Percentiles rank a stretch among this genome's conserved stretches.
phyloP scores from a whole-genome alignment of 2,113 vertebrate genomes.

The Budorcas taxicolor region DNA sequence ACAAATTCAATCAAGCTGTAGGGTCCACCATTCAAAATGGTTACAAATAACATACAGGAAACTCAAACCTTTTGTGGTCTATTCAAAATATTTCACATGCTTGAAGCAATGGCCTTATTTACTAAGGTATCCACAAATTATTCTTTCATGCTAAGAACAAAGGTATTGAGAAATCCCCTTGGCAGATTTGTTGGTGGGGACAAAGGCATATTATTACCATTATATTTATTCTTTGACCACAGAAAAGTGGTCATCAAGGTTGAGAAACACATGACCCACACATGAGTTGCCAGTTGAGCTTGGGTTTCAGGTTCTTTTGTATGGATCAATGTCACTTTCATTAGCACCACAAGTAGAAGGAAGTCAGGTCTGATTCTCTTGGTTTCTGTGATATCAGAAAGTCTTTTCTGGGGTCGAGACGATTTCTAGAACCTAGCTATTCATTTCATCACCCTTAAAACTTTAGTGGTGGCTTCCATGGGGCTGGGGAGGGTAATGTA shows the following conservation, averaged over 20 bases:
- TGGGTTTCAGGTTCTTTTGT: not conserved
- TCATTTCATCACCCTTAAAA: not conserved
- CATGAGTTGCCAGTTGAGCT: not conserved
- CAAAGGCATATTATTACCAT: not conserved
- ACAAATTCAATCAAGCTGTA: constrained; percentile 38
- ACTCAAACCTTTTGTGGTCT: constrained; percentile 25
- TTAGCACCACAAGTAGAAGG: not conserved
- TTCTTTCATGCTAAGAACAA: constrained; percentile 25
- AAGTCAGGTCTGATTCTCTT: not conserved
- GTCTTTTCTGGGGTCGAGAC: not conserved
- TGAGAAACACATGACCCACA: not conserved
- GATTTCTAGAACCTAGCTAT: not conserved
- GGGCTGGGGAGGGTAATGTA: not conserved
- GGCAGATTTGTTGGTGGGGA: not conserved
- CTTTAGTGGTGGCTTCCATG: not conserved
- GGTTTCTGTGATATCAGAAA: not conserved
- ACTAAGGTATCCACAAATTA: not conserved
- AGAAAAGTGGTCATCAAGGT: not conserved
- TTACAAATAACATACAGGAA: constrained; percentile 22
- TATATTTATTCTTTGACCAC: not conserved
- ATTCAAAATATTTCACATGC: constrained; percentile 34
- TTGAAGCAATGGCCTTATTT: constrained; percentile 41
- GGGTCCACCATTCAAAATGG: not conserved
- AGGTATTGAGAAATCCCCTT: not conserved
- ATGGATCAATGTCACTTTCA: not conserved